phyloP scores from a whole-genome alignment of 1,140 invertebrate genomes.

The Goniozus legneri region DNA sequence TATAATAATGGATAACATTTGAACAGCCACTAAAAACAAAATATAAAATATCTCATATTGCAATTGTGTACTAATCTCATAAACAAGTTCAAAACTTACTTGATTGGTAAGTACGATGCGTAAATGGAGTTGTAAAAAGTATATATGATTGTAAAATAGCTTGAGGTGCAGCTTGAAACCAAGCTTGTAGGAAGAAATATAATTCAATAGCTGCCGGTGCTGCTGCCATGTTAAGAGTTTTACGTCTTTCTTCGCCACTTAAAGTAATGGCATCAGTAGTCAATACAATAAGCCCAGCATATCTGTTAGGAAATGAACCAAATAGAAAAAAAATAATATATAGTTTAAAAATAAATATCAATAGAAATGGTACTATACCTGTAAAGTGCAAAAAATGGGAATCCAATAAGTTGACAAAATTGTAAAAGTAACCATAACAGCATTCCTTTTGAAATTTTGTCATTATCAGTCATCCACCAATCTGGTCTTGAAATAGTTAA shows the following conservation, averaged over 20 bases:
- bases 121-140: slow-evolving; percentile 49
- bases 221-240: slow-evolving; percentile 57
- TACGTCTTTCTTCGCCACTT: slow-evolving; percentile 56
- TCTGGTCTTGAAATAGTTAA: slow-evolving; percentile 59
- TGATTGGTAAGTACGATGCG: slow-evolving; percentile 34
- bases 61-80: not conserved
- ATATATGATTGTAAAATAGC: slow-evolving; percentile 63
- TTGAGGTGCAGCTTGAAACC: slow-evolving; percentile 69
- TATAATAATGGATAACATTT: slow-evolving; percentile 62
- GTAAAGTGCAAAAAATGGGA: slow-evolving; percentile 66
- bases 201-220: slow-evolving; percentile 65
- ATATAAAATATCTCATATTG: slow-evolving; percentile 2
- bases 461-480: slow-evolving; percentile 51
- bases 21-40: slow-evolving; percentile 59
- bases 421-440: slow-evolving; percentile 58
- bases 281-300: slow-evolving; percentile 66
- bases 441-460: slow-evolving; percentile 37
- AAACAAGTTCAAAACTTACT: slow-evolving; percentile 26
- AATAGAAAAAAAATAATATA: slow-evolving; percentile 8
- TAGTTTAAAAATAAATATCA: slow-evolving; percentile 13
- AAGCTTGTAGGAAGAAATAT: slow-evolving; percentile 72
- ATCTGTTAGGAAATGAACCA: slow-evolving; percentile 49
- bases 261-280: slow-evolving; percentile 65
- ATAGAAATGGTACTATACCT: slow-evolving; percentile 56
- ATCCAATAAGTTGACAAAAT: slow-evolving; percentile 58